phyloP scores from a whole-genome alignment of 92 coral and sea anemone genomes.

The Porites rus region DNA sequence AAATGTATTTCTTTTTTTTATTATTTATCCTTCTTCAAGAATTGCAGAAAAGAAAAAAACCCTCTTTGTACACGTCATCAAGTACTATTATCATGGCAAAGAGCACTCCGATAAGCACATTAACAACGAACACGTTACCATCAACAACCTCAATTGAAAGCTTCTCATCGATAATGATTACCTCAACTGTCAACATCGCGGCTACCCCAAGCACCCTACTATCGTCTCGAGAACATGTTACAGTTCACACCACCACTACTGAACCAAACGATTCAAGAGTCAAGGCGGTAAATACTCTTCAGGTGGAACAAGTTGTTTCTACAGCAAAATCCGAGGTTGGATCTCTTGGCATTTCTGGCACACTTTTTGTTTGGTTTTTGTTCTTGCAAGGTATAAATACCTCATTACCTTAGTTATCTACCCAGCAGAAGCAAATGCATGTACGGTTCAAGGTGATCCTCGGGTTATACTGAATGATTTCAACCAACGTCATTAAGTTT shows the following conservation, averaged over 20 bases:
- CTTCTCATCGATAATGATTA: conserved; percentile 2
- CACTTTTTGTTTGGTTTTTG: conserved; percentile 71
- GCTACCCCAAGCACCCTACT: conserved; percentile 8
- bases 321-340: conserved; percentile 3
- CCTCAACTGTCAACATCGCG: neutral
- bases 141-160: conserved; percentile 4
- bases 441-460: too few species aligned
- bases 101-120: neutral
- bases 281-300: neutral
- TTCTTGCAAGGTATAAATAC: conserved; percentile 61
- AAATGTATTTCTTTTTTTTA: too few species aligned
- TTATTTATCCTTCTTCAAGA: neutral
- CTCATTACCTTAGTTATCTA: too few species aligned
- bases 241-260: neutral
- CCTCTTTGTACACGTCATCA: neutral
- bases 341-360: conserved; percentile 58
- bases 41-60: neutral
- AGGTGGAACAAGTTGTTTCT: conserved; percentile 18
- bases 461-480: too few species aligned
- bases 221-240: neutral
- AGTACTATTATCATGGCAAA: neutral
- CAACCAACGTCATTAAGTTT: too few species aligned
- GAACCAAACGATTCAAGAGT: neutral
- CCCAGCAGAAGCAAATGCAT: too few species aligned
- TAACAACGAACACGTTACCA: neutral